Evolutionary conservation across 2,113 vertebrate species (phyloP), one percentile per base, ranked within the genome.

Genomic region (Hepsetus odoe): DNA sequence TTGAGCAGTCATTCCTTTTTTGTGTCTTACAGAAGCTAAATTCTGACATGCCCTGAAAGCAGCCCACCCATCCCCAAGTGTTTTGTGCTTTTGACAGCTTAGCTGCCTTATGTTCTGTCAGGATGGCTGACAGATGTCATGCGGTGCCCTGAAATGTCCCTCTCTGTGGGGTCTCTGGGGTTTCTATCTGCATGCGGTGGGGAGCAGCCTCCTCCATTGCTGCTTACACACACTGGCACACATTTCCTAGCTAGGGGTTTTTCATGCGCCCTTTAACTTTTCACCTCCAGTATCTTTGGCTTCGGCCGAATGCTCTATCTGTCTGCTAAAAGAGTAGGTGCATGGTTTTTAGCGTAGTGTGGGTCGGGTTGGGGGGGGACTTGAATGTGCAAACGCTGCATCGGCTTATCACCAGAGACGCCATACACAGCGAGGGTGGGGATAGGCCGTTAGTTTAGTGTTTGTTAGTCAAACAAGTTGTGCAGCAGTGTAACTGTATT

Each of bases 61-160:
- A 35, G 58, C 38, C 58, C 33, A 55, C 65, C 11, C 28, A 58
- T 76, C 79, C 87, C 76, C 86, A 58, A 9, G 66, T 32, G 49
- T 79, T 83, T 68, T 86, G 32, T 76, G 68, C 81, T 92, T 76
- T 86, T 78, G 24, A 86, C 82, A 82, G n/a, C 81, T 46, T n/a
- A 81, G 89, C 88, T 90, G 72, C 81, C 20, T 86, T 83, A 77
- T 84, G 88, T 20, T 77, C 80, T 80, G 84, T 87, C 88, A 82
- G 64, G 80, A 1, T 80, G 78, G 79, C 85, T 84, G 58, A 65
- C 79, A 87, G 40, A 85, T 86, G 80, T 90, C 86, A 86, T 84
- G 59, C 78, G 4, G 76, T 89, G 83, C 71, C 82, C 86, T 66
- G 78, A 38, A 28, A 28, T 78, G 88, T 1, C 72, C 42, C 72